Evolutionary conservation across 2,113 vertebrate species (phyloP).

Genomic region (Fregetta grallaria): DNA sequence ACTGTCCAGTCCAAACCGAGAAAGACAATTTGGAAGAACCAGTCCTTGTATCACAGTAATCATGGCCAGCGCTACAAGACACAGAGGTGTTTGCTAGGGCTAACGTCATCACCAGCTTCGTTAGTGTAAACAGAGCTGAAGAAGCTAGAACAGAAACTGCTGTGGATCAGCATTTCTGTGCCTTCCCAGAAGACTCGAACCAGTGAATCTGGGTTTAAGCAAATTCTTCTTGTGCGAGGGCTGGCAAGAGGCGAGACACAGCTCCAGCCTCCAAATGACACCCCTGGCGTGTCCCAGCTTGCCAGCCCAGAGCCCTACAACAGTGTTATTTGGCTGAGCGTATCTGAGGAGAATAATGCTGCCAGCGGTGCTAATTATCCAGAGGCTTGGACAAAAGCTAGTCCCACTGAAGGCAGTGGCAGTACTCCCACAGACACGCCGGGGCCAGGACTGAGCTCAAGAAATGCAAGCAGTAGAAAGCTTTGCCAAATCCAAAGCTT

Average conservation of each 20-base stretch:
- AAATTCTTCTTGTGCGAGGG: not conserved
- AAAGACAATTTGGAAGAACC: not conserved
- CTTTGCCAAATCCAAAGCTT: not conserved
- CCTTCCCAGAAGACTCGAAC: not conserved
- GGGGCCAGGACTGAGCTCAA: not conserved
- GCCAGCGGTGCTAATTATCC: not conserved
- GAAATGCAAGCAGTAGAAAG: not conserved
- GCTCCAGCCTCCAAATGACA: rapidly evolving
- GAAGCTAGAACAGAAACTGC: not conserved
- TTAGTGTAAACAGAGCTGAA: not conserved
- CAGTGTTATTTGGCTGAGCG: not conserved
- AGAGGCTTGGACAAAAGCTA: not conserved
- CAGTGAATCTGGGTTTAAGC: not conserved
- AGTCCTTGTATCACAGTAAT: not conserved
- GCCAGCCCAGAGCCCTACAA: not conserved
- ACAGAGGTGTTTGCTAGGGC: too few relatives aligned
- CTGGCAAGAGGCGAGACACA: not conserved
- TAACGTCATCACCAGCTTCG: not conserved
- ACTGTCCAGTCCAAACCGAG: too few relatives aligned
- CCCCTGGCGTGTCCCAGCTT: not conserved
- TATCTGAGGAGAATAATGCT: not conserved
- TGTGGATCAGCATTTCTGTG: not conserved
- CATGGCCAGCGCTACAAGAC: not conserved
- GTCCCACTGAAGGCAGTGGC: not conserved
- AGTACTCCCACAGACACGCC: not conserved